phyloP scores from a whole-genome alignment of 2,888 invertebrate genomes.

The Chrysotoxum bicinctum region DNA sequence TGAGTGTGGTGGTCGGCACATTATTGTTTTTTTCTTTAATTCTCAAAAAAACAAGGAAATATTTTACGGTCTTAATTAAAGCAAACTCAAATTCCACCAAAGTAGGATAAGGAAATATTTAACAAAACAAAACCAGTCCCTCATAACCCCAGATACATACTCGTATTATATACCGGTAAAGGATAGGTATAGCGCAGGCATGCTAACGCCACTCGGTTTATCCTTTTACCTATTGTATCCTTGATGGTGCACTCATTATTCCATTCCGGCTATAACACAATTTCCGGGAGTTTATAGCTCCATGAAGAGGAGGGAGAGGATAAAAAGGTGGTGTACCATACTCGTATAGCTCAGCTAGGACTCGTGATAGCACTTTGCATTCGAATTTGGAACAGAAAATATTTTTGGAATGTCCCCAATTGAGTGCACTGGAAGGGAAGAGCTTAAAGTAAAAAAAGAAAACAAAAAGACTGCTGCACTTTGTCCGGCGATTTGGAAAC shows the following conservation, averaged over 20 bases:
- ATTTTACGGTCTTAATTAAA: slow-evolving; percentile 58
- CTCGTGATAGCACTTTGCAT: slow-evolving; percentile 17
- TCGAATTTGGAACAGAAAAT: slow-evolving; percentile 34
- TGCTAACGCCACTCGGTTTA: slow-evolving; percentile 28
- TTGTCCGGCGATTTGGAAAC: slow-evolving; percentile 29
- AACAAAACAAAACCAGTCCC: slow-evolving; percentile 5
- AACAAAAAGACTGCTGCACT: not conserved
- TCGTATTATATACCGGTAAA: not conserved
- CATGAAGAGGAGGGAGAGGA: not conserved
- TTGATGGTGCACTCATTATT: slow-evolving; percentile 49
- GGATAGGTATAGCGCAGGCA: not conserved
- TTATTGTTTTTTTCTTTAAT: not conserved
- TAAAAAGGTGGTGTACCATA: not conserved
- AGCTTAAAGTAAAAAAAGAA: not conserved
- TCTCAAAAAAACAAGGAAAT: slow-evolving; percentile 29
- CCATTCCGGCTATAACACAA: slow-evolving; percentile 53
- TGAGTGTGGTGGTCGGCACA: not conserved
- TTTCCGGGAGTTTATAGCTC: slow-evolving; percentile 55
- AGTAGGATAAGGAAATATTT: slow-evolving; percentile 1
- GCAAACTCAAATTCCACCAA: not conserved
- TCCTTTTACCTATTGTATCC: slow-evolving; percentile 43
- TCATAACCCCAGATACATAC: slow-evolving; percentile 5
- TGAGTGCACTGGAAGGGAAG: slow-evolving; percentile 13
- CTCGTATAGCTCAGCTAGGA: not conserved
- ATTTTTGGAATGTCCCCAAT: slow-evolving; percentile 25